These are phyloP conservation scores for Penaeus indicus DNA, from an alignment of 1,140 invertebrate species.

Conservation along the genomic window DNA sequence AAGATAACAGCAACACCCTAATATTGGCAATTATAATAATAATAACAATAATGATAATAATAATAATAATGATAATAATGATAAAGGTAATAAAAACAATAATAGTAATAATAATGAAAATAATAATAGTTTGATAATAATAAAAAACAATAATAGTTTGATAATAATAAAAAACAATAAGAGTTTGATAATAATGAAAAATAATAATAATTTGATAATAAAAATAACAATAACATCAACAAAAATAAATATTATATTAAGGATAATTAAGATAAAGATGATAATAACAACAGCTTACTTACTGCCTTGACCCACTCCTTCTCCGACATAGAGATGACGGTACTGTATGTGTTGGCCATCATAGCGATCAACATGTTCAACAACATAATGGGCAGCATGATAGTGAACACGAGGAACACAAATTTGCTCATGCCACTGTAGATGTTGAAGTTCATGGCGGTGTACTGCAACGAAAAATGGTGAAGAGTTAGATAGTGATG, in stretches of 20 bases:
- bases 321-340: constrained; percentile 97
- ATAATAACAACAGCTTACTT: constrained; percentile 47
- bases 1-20: too few relatives aligned
- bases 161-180: too few relatives aligned
- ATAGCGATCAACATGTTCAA: constrained; percentile 98
- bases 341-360: constrained; percentile 99
- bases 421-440: constrained; percentile 93
- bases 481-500: too few relatives aligned
- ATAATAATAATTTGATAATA: background rate
- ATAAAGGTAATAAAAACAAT: too few relatives aligned
- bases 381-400: constrained; percentile 94
- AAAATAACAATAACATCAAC: background rate
- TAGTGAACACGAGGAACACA: constrained; percentile 97
- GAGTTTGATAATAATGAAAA: background rate
- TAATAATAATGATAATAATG: too few relatives aligned
- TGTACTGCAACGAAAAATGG: constrained; percentile 80
- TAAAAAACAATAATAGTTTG: too few relatives aligned
- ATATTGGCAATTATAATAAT: too few relatives aligned
- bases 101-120: background rate
- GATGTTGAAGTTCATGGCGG: constrained; percentile 87
- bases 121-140: background rate
- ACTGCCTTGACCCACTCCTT: constrained; percentile 99
- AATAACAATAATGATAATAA: too few relatives aligned
- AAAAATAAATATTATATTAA: background rate
- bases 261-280: too few relatives aligned